Percentiles rank a stretch among this genome's conserved stretches.
Evolutionary conservation across 2,797 vertebrate species (phyloP).

Genomic region (Eurystomus glaucurus): DNA sequence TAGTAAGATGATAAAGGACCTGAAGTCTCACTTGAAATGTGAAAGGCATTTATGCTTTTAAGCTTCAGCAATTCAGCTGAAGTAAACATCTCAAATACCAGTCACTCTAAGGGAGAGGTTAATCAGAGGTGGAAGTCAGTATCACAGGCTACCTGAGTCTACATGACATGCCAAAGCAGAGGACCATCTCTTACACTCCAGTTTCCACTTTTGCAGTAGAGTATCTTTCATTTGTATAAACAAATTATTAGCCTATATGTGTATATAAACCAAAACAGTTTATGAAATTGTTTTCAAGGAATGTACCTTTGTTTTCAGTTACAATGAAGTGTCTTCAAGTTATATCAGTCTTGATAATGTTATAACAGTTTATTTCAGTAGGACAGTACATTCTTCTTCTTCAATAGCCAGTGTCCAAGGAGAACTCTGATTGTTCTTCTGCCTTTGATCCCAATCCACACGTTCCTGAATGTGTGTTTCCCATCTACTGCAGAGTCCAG

Average conservation of each 20-base stretch:
- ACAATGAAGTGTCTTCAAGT: background rate
- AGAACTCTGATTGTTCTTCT: background rate
- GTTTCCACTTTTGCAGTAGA: background rate
- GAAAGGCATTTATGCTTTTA: background rate
- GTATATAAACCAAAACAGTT: background rate
- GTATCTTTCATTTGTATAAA: background rate
- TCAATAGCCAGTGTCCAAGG: background rate
- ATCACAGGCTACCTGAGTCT: background rate
- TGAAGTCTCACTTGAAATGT: background rate
- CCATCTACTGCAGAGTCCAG: background rate
- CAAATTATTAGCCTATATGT: background rate
- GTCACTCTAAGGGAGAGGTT: background rate
- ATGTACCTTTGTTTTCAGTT: background rate
- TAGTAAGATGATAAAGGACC: background rate
- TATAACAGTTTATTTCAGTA: background rate
- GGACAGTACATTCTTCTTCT: background rate
- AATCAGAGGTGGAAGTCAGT: background rate
- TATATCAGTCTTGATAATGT: background rate
- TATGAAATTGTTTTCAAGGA: constrained; percentile 1
- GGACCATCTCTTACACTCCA: background rate
- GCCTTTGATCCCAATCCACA: background rate
- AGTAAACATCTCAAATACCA: background rate
- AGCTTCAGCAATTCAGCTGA: background rate
- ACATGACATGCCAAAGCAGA: background rate
- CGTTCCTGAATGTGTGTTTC: background rate